These are phyloP conservation scores for Euplexia lucipara DNA, from an alignment of 2,888 invertebrate species.

Conservation along the genomic window DNA sequence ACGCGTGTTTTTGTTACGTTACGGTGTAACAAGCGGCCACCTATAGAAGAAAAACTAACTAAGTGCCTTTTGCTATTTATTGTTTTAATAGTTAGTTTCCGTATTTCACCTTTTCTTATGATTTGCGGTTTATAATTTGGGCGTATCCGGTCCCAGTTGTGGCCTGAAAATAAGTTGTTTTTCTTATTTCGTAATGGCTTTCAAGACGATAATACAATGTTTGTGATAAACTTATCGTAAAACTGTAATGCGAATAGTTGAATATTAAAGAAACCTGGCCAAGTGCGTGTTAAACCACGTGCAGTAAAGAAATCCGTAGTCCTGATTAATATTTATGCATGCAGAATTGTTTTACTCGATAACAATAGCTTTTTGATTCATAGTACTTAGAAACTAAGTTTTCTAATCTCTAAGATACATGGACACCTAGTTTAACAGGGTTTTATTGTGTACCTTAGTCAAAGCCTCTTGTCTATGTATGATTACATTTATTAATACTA, in stretches of 20 bases:
- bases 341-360: too few species aligned
- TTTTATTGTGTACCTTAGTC: too few species aligned
- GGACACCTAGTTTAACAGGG: too few species aligned
- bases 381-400: too few species aligned
- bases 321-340: too few species aligned
- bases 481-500: too few species aligned
- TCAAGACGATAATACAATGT: constrained; percentile 1
- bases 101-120: constrained; percentile 75
- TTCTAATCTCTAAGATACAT: too few species aligned
- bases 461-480: too few species aligned
- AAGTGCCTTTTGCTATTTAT: constrained; percentile 49
- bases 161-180: constrained; percentile 54
- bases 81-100: constrained; percentile 72
- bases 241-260: constrained; percentile 28
- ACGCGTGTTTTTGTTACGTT: constrained; percentile 35
- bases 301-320: too few species aligned
- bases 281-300: too few species aligned
- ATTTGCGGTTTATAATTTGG: constrained; percentile 73
- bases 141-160: constrained; percentile 68
- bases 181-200: constrained; percentile 17
- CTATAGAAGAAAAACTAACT: constrained; percentile 39
- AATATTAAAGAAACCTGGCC: constrained; percentile 21
- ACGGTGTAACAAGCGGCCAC: constrained; percentile 46
- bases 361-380: too few species aligned
- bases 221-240: constrained; percentile 26